A percentile compares a stretch with the other conserved stretches of the same genome.
These are phyloP conservation scores for Drosophila pseudotakahashii DNA, from an alignment of 2,888 invertebrate genomes.

Conservation along the genomic window DNA sequence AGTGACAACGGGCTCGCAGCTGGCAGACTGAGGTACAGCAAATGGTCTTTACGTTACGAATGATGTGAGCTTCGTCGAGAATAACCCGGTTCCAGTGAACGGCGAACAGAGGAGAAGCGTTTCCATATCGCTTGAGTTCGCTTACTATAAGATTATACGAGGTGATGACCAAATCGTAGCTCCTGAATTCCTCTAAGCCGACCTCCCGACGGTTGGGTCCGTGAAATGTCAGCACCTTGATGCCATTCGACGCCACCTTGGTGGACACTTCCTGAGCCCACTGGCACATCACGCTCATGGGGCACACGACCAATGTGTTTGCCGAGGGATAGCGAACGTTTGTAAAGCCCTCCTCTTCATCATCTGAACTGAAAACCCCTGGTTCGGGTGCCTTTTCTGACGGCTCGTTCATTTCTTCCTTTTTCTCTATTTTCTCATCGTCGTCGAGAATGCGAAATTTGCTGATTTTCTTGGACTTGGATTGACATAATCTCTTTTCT, in stretches of 20 bases:
- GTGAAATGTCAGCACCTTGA: slow-evolving; percentile 90
- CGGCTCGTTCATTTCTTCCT: background rate
- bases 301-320: slow-evolving; percentile 94
- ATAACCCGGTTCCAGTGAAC: slow-evolving; percentile 93
- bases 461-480: background rate
- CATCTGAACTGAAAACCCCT: slow-evolving; percentile 73
- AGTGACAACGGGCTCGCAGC: slow-evolving; percentile 85
- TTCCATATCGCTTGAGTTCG: slow-evolving; percentile 86
- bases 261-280: slow-evolving; percentile 93
- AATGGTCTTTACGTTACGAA: slow-evolving; percentile 93
- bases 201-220: slow-evolving; percentile 90
- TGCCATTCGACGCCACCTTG: slow-evolving; percentile 86
- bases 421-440: background rate
- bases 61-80: slow-evolving; percentile 96
- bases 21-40: slow-evolving; percentile 89
- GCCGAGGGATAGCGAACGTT: slow-evolving; percentile 22
- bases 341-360: slow-evolving; percentile 49
- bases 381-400: slow-evolving; percentile 49
- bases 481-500: background rate
- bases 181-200: slow-evolving; percentile 87
- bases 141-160: slow-evolving; percentile 91
- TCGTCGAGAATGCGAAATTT: slow-evolving; percentile 24
- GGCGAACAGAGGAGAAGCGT: slow-evolving; percentile 85
- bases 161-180: slow-evolving; percentile 92
- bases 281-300: slow-evolving; percentile 94